Evolutionary conservation across 2,797 vertebrate genomes (phyloP).

Genomic region (Phyllotis vaccarum): DNA sequence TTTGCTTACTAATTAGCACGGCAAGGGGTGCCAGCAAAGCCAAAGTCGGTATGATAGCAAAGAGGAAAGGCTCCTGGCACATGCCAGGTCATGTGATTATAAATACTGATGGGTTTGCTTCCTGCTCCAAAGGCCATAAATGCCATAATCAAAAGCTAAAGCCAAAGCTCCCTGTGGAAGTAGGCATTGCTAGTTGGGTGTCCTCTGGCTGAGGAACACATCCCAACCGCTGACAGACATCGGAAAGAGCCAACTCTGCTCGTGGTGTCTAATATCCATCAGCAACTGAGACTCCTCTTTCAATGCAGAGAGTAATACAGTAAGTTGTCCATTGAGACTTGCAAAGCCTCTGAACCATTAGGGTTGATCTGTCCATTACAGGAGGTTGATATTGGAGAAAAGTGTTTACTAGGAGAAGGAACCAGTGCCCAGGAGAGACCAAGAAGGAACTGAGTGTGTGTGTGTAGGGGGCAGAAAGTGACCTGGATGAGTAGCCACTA

Average conservation of each 20-base stretch:
- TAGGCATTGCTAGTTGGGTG: neutral
- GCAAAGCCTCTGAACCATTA: neutral
- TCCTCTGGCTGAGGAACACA: neutral
- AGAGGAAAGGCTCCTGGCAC: neutral
- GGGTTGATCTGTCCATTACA: neutral
- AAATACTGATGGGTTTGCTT: neutral
- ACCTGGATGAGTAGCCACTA: neutral
- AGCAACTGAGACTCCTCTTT: neutral
- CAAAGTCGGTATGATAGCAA: neutral
- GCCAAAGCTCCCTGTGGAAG: neutral
- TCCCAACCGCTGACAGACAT: neutral
- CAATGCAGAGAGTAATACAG: neutral
- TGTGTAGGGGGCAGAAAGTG: accelerated
- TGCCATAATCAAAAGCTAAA: neutral
- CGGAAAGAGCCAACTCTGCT: neutral
- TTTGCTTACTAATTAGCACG: constrained; percentile 68
- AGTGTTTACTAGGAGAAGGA: neutral
- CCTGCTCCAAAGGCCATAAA: neutral
- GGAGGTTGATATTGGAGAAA: neutral
- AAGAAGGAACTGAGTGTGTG: neutral
- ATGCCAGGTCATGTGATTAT: neutral
- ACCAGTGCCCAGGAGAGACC: neutral
- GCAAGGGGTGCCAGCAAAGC: constrained; percentile 31
- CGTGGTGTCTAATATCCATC: neutral
- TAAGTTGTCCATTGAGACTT: neutral